These are phyloP conservation scores for Camponotus fellah DNA, from an alignment of 2,888 invertebrate species.

Conservation along the genomic window DNA sequence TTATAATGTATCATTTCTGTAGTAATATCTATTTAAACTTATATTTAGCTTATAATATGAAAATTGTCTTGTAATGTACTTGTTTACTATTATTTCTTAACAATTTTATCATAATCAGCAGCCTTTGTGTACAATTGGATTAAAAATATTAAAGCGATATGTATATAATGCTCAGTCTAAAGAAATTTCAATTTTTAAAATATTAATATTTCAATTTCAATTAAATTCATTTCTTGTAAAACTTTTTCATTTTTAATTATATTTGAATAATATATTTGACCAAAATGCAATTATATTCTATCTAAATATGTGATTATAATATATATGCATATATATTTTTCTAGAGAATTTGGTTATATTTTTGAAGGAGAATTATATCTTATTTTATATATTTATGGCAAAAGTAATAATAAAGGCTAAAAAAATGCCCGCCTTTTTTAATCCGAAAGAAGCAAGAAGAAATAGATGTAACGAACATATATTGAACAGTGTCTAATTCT, in stretches of 20 bases:
- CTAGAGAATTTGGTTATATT: not conserved
- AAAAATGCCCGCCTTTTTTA: conserved; percentile 24
- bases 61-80: not conserved
- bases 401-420: conserved; percentile 22
- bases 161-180: conserved; percentile 5
- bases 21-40: conserved; percentile 16
- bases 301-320: not conserved
- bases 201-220: not conserved
- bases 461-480: conserved; percentile 3
- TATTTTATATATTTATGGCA: conserved; percentile 14
- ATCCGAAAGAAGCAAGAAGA: not conserved
- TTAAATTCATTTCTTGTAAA: conserved; percentile 22
- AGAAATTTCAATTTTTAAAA: conserved; percentile 19
- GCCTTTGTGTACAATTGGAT: conserved; percentile 20
- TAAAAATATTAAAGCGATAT: conserved; percentile 11
- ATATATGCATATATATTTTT: conserved; percentile 6
- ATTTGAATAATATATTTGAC: not conserved
- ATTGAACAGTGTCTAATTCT: conserved; percentile 5
- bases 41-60: not conserved
- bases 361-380: conserved; percentile 19
- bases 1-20: conserved; percentile 23
- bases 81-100: conserved; percentile 9
- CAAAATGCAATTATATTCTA: not conserved
- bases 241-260: not conserved
- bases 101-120: not conserved